Evolutionary conservation across 2,888 invertebrate species (phyloP).

Genomic region (Drosophila borealis): DNA sequence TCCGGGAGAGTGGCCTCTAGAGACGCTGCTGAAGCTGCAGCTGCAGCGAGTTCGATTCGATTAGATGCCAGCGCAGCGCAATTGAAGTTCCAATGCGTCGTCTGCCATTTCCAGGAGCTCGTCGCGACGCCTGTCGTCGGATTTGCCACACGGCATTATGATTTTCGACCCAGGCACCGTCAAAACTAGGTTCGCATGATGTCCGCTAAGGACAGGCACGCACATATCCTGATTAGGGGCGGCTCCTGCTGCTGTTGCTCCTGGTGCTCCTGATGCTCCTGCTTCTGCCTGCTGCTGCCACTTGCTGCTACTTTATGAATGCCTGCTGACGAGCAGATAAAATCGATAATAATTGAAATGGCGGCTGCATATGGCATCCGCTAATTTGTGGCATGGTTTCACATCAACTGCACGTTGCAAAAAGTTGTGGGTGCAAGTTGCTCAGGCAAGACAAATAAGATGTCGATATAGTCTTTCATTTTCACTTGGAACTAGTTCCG

Average conservation of each 20-base stretch:
- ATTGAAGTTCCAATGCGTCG: conserved; percentile 33
- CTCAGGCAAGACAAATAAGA: too few species aligned
- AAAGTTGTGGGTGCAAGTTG: too few species aligned
- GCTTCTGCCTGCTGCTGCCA: conserved; percentile 6
- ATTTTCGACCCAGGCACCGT: conserved; percentile 26
- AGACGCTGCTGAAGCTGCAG: conserved; percentile 30
- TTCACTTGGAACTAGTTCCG: too few species aligned
- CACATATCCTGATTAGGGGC: conserved; percentile 17
- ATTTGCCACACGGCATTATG: conserved; percentile 15
- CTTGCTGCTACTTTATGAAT: conserved; percentile 47
- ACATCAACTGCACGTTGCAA: too few species aligned
- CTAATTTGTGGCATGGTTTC: too few species aligned
- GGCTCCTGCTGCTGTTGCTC: conserved; percentile 1
- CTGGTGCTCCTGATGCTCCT: background rate
- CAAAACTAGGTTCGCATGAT: conserved; percentile 34
- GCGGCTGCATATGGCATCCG: conserved; percentile 11
- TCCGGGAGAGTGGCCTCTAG: conserved; percentile 25
- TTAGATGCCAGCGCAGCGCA: conserved; percentile 14
- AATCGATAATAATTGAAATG: conserved; percentile 77
- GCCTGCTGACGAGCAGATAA: conserved; percentile 69
- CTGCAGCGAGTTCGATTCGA: conserved; percentile 49
- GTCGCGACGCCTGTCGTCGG: background rate
- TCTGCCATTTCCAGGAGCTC: conserved; percentile 23
- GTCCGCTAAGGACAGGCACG: background rate
- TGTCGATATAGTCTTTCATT: too few species aligned